Evolutionary conservation across 2,888 invertebrate species (phyloP), one percentile per base, ranked within the genome.

Genomic region (Myathropa florea): DNA sequence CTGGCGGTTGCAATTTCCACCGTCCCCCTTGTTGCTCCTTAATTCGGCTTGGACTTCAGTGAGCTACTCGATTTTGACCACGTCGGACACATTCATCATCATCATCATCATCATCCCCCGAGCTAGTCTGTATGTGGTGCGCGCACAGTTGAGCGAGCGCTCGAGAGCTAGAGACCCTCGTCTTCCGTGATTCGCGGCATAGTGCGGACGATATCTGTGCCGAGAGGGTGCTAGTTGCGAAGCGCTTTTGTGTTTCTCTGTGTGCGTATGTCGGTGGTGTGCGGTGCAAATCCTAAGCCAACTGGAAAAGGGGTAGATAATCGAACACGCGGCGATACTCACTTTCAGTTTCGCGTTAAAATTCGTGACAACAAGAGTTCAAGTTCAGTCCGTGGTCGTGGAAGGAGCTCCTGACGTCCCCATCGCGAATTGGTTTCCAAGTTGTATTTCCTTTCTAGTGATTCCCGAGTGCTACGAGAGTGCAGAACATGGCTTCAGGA

Each of bases 61-160:
- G 89, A 91, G 90, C 91, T 90, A 90, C 91, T 89, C 90, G 91
- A 91, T 90, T 91, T 90, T 90, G 90, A 90, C 89, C 90, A 90
- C 89, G 89, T 90, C 90, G 91, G 89, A 86, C 83, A 67, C 53
- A 46, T 46, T 46, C 18, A 46, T 18, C 18, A n/a, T 18, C 46
- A 18, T 18, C n/a, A 18, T 46, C 46, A 83, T 39, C 64, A 67
- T 73, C 67, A 57, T 61, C 86, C 57, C 53, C 36, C n/a, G 64
- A 39, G 30, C 21, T 7, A 60, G 28, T 70, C 64, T 70, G 63
- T 33, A 12, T 6, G 33, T 12, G 33, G 33, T 68, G 53, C 57
- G 57, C 53, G 26, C 68, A 72, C 72, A 53, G 75, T 83, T 55
- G 61, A 75, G 55, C 24, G 77, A 78, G 77, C 82, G 72, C 72